phyloP scores from a whole-genome alignment of 2,888 invertebrate species.

The Metallyticus violacea region DNA sequence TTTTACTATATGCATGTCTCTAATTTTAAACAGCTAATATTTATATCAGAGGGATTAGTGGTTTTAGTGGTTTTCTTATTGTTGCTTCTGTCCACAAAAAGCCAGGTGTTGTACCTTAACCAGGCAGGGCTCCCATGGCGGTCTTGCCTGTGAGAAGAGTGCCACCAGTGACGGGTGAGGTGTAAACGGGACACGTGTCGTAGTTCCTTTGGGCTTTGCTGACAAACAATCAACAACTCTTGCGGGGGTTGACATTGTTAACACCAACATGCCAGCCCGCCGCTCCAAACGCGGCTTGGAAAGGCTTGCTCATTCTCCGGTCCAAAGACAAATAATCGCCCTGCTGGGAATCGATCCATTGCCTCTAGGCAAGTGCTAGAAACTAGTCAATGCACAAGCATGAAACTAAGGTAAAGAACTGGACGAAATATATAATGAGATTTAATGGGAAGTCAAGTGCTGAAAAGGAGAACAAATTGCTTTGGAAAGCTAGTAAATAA shows the following conservation, averaged over 20 bases:
- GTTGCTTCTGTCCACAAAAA: no score
- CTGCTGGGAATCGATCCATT: not conserved
- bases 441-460: no score
- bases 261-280: not conserved
- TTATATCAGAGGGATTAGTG: no score
- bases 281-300: not conserved
- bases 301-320: not conserved
- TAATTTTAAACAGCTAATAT: no score
- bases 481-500: no score
- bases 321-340: not conserved
- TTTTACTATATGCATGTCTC: no score
- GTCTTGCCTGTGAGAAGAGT: no score
- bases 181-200: not conserved
- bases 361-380: not conserved
- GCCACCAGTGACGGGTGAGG: not conserved
- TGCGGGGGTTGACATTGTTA: not conserved
- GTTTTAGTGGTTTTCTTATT: no score
- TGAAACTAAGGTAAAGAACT: no score
- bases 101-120: not conserved
- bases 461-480: no score
- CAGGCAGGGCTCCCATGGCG: not conserved
- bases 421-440: no score
- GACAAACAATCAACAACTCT: not conserved
- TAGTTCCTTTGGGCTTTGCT: not conserved
- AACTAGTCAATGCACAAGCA: not conserved